Conservation (phyloP, 1,140 invertebrate genomes). For the Andrena cerasifolii region DNA sequence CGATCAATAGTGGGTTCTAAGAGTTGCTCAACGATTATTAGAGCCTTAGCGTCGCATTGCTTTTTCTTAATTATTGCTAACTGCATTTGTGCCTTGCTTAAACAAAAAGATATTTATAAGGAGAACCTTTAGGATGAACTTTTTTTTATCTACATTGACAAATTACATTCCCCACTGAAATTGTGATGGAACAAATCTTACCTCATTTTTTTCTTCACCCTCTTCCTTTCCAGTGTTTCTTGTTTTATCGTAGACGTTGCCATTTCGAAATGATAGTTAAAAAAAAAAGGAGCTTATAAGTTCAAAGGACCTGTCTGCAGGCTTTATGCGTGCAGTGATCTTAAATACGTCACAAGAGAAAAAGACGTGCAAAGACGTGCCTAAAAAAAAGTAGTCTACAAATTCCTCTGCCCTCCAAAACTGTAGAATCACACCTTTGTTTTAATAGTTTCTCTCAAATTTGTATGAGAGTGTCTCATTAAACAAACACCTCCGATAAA, state of each 20-base stretch:
- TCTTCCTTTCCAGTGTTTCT: constrained; percentile 3
- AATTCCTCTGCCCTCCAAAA: not conserved
- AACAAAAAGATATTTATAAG: constrained; percentile 61
- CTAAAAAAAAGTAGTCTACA: not conserved
- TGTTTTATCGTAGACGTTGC: not conserved
- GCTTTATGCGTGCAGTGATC: not conserved
- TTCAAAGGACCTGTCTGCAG: no score
- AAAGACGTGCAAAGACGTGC: not conserved
- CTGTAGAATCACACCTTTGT: not conserved
- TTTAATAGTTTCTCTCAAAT: not conserved
- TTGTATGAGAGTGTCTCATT: not conserved
- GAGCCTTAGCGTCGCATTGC: constrained; percentile 86
- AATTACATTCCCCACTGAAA: constrained; percentile 1
- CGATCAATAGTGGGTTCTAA: constrained; percentile 83
- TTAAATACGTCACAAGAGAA: not conserved
- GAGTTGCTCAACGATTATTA: constrained; percentile 85
- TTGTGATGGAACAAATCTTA: constrained; percentile 4
- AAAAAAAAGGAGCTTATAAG: not conserved
- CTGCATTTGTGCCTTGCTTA: constrained; percentile 84
- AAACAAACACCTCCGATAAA: not conserved
- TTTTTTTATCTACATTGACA: not conserved
- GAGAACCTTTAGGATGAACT: not conserved
- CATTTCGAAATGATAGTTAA: constrained; percentile 20
- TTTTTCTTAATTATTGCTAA: constrained; percentile 86
- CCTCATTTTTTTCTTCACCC: constrained; percentile 64